Conservation (phyloP, 2,888 invertebrate species). For the Amphipoea lucens region DNA sequence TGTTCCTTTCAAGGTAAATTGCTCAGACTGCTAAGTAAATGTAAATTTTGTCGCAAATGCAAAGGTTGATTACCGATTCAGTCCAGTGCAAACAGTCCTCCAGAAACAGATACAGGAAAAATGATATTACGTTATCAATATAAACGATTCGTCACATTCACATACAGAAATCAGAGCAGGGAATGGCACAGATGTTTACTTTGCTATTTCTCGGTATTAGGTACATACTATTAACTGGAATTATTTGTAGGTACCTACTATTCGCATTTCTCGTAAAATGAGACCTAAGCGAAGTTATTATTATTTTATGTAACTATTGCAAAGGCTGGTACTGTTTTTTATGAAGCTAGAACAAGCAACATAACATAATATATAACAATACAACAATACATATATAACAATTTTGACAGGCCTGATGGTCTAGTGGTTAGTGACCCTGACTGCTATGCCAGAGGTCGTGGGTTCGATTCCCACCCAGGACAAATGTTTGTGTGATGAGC, state of each 20-base stretch:
- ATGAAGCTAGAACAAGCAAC: constrained; percentile 12
- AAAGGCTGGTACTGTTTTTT: not conserved
- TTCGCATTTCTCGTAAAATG: constrained; percentile 38
- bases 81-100: constrained; percentile 27
- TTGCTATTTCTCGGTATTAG: constrained; percentile 46
- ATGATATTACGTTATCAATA: constrained; percentile 59
- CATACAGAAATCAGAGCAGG: constrained; percentile 54
- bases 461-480: no score
- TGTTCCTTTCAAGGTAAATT: constrained; percentile 42
- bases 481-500: no score
- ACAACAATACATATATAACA: no score
- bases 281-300: constrained; percentile 30
- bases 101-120: constrained; percentile 56
- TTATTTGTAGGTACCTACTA: constrained; percentile 5
- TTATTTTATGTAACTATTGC: constrained; percentile 16
- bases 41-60: constrained; percentile 24
- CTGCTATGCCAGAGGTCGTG: no score
- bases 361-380: no score
- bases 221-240: constrained; percentile 16
- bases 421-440: no score
- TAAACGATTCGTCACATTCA: constrained; percentile 51
- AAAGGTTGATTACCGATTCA: constrained; percentile 37
- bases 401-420: no score
- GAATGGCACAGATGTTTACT: constrained; percentile 45
- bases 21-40: constrained; percentile 25